phyloP scores from a whole-genome alignment of 2,888 invertebrate genomes.

The Amorpha juglandis region DNA sequence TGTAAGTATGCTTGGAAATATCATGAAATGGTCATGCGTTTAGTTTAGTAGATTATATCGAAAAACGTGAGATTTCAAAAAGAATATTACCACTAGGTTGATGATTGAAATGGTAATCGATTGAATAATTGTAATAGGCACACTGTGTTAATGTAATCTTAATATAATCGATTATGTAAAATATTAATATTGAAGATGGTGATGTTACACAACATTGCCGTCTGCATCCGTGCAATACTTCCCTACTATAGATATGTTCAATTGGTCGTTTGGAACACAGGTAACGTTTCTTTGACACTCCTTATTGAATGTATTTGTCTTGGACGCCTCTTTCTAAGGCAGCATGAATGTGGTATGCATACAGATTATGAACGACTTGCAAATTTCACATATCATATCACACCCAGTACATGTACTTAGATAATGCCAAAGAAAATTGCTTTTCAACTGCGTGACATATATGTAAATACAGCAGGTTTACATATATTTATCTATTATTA shows the following conservation, averaged over 20 bases:
- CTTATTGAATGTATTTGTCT: slow-evolving; percentile 49
- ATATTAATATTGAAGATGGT: slow-evolving; percentile 43
- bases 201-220: slow-evolving; percentile 52
- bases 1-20: no score
- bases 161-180: slow-evolving; percentile 27
- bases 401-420: slow-evolving; percentile 26
- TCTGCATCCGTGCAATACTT: slow-evolving; percentile 37
- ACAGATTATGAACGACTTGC: slow-evolving; percentile 52
- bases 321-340: slow-evolving; percentile 55
- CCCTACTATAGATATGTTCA: slow-evolving; percentile 46
- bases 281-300: slow-evolving; percentile 60
- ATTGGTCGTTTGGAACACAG: slow-evolving; percentile 59
- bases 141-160: slow-evolving; percentile 12
- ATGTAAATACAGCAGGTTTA: no score
- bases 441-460: no score
- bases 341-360: slow-evolving; percentile 59
- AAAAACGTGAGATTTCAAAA: no score
- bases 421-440: slow-evolving; percentile 23
- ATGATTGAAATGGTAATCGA: neutral
- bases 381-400: slow-evolving; percentile 68
- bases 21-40: no score
- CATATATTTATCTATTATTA: no score
- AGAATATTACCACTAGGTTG: neutral
- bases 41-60: no score
- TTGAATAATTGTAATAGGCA: slow-evolving; percentile 7